These are phyloP conservation scores for Syngnathus typhle DNA, from an alignment of 2,113 vertebrate genomes.

Conservation along the genomic window DNA sequence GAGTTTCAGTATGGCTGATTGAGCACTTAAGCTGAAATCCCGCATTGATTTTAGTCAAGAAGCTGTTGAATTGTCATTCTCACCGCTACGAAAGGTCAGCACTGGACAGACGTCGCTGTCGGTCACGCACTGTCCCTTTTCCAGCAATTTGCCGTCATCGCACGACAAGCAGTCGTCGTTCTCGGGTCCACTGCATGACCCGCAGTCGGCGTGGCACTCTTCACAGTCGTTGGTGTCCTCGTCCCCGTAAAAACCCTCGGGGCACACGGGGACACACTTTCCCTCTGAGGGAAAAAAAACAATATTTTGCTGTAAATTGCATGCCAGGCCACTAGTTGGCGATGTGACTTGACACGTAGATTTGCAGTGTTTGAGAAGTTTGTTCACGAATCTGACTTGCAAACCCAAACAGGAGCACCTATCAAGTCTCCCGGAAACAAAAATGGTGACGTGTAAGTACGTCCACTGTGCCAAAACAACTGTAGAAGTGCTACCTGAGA, in stretches of 20 bases:
- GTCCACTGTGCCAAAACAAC: background rate
- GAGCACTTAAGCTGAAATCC: constrained; percentile 45
- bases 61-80: constrained; percentile 45
- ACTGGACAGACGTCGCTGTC: constrained; percentile 38
- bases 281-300: constrained; percentile 53
- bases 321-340: background rate
- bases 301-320: background rate
- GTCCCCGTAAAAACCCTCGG: constrained; percentile 67
- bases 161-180: constrained; percentile 72
- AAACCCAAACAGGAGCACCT: too few species aligned
- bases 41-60: constrained; percentile 51
- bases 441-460: too few species aligned
- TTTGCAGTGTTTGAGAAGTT: background rate
- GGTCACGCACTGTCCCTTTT: constrained; percentile 66
- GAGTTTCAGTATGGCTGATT: constrained; percentile 12
- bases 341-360: background rate
- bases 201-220: constrained; percentile 77
- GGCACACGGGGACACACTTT: constrained; percentile 59
- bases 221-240: constrained; percentile 75
- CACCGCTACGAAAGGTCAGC: constrained; percentile 75
- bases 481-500: constrained; percentile 68
- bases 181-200: constrained; percentile 70
- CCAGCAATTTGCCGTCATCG: constrained; percentile 38
- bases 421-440: too few species aligned
- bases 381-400: background rate